These are phyloP conservation scores for Varecia variegata DNA, from an alignment of 2,797 vertebrate genomes.

Conservation along the genomic window DNA sequence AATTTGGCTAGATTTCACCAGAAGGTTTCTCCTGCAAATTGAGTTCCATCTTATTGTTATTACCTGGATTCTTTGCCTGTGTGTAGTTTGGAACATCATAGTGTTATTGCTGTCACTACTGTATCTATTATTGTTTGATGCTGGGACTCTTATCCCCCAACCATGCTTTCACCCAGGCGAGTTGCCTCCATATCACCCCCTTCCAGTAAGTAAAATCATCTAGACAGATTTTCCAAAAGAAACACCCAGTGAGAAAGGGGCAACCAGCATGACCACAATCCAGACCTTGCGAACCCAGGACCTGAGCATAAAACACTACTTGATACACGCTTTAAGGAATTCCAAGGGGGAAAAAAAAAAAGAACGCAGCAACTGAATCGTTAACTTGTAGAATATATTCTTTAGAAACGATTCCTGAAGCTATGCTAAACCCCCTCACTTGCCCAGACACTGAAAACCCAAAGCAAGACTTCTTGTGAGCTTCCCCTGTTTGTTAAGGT, in stretches of 20 bases:
- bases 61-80: background rate
- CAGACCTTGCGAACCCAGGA: background rate
- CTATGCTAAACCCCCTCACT: background rate
- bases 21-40: background rate
- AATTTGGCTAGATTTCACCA: background rate
- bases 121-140: background rate
- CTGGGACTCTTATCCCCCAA: background rate
- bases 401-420: background rate
- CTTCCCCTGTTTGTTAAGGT: background rate
- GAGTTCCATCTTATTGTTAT: background rate
- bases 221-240: background rate
- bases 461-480: background rate
- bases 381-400: background rate
- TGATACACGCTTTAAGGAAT: background rate
- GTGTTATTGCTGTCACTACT: background rate
- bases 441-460: slow-evolving; percentile 12
- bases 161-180: background rate
- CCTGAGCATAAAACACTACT: background rate
- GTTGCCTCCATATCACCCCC: background rate
- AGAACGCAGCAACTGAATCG: background rate
- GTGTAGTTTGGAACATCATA: background rate
- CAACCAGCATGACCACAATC: background rate
- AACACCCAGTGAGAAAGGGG: background rate
- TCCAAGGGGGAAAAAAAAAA: background rate
- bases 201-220: background rate